Base-by-base conservation (phyloP, 2,113 vertebrate genomes). In the Saguinus midas region DNA sequence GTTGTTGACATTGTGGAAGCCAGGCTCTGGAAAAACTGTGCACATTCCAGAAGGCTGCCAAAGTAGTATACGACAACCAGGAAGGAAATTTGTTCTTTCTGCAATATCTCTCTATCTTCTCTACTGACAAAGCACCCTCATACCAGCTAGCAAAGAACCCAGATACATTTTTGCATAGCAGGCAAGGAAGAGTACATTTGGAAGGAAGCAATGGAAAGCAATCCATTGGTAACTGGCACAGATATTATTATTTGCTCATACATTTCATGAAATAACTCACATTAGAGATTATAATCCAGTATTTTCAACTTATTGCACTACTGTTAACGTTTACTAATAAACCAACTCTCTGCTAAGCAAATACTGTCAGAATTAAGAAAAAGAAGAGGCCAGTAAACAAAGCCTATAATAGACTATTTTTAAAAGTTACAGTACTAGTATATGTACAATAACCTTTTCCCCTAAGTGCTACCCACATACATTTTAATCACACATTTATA, bases 321-420 rank as follows among this genome's bases (percentile, higher is more conserved):
- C 35, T 93, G 18, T 43, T 97, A 17, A 84, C 14, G 9, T 96
- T 79, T 79, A 90, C 37, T 95, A 90, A 87, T 91, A 88, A 81
- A 87, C 68, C 27, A 48, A 81, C 40, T 86, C 68, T 73, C 37
- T 87, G 72, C 10, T 75, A 75, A 89, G 90, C 76, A 87, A 57
- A 61, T 80, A 48, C n/a, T 97, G 57, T 72, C 80, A 94, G 50
- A 95, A 93, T 82, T 91, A 84, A 90, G 57, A 37, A 95, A 83
- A 91, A 93, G n/a, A 73, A 72, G 18, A 83, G 79, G 20, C 21
- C 52, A 80, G 50, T 83, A 90, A 90, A 85, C 57, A 68, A 94
- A 88, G 27, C 27, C 57, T 83, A 52, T 43, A 43, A 76, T 83
- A 78, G 25, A 18, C 37, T 35, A 86, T 27, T 70, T 61, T 87